phyloP scores from a whole-genome alignment of 2,888 invertebrate genomes.

The Lycocerus yunnanus region DNA sequence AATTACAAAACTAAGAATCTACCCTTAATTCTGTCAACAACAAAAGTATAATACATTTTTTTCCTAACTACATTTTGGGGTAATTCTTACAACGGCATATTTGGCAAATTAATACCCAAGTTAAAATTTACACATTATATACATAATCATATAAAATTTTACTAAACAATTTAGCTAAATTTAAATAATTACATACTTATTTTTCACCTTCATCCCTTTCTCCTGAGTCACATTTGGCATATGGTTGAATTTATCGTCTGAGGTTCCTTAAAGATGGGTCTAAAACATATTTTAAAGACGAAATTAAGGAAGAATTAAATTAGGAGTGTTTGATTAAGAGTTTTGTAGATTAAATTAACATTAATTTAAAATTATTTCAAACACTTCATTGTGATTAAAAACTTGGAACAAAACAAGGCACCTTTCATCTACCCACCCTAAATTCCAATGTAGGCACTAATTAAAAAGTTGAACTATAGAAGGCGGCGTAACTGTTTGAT shows the following conservation, averaged over 20 bases:
- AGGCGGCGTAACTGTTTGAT: neutral
- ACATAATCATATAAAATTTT: neutral
- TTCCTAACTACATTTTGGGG: neutral
- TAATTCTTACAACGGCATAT: neutral
- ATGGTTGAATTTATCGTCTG: conserved; percentile 30
- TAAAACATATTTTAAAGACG: conserved; percentile 34
- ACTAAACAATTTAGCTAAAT: neutral
- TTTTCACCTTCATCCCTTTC: neutral
- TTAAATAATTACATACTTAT: neutral
- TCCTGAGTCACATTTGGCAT: conserved; percentile 12
- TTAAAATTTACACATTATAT: neutral
- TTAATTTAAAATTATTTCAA: neutral
- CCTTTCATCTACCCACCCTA: neutral
- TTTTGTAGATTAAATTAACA: neutral
- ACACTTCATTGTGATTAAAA: neutral
- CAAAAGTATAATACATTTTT: neutral
- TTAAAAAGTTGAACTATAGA: neutral
- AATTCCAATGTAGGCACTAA: neutral
- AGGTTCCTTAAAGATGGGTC: conserved; percentile 45
- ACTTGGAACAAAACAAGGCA: neutral
- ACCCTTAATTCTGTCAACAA: neutral
- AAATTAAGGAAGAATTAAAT: neutral
- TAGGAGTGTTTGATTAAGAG: neutral
- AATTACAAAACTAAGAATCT: neutral
- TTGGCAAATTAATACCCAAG: neutral